Evolutionary conservation across 1,140 invertebrate genomes (phyloP).

Genomic region (Hydropsyche tenuis): DNA sequence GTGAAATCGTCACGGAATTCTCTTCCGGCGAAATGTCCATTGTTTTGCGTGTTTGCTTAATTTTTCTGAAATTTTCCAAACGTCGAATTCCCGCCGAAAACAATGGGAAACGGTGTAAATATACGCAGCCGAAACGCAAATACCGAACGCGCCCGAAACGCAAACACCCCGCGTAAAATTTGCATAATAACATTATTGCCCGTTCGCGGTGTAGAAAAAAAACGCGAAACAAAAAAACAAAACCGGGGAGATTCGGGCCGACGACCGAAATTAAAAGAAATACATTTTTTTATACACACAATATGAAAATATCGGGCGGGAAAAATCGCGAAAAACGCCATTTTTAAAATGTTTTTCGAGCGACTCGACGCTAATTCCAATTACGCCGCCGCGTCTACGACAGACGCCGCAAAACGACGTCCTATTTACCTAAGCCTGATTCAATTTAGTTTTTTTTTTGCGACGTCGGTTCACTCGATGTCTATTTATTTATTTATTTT

Average conservation of each 20-base stretch:
- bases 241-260: too few relatives aligned
- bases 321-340: not conserved
- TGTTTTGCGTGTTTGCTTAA: too few relatives aligned
- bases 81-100: conserved; percentile 9
- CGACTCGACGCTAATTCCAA: conserved; percentile 23
- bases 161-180: conserved; percentile 32
- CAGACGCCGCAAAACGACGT: not conserved
- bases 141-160: conserved; percentile 25
- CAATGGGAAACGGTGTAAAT: conserved; percentile 3
- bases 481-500: too few relatives aligned
- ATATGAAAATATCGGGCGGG: not conserved
- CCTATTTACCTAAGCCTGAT: conserved; percentile 8
- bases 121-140: conserved; percentile 14
- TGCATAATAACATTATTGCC: conserved; percentile 35
- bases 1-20: too few relatives aligned
- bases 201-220: too few relatives aligned
- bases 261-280: too few relatives aligned
- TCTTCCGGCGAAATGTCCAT: too few relatives aligned
- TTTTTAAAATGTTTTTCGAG: conserved; percentile 1
- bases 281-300: not conserved
- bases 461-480: not conserved
- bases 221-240: not conserved
- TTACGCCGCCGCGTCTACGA: not conserved
- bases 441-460: conserved; percentile 1
- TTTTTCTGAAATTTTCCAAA: too few relatives aligned